Evolutionary conservation across 2,888 invertebrate genomes (phyloP).

Genomic region (Uropetala carovei): DNA sequence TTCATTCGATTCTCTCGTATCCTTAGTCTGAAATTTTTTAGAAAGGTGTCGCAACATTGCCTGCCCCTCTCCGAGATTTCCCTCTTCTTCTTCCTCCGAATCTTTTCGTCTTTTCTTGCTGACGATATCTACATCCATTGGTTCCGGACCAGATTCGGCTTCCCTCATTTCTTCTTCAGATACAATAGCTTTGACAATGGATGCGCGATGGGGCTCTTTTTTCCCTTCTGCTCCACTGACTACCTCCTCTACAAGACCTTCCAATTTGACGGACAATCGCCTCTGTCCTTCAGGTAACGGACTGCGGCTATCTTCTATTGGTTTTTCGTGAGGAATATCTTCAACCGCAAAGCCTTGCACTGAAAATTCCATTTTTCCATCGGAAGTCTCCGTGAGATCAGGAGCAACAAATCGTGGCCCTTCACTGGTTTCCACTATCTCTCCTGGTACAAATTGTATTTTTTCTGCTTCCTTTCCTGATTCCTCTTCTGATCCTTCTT

Average conservation of each 20-base stretch:
- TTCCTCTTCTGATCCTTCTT: neutral
- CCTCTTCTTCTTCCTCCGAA: slow-evolving; percentile 3
- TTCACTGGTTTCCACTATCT: slow-evolving; percentile 77
- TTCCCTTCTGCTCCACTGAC: neutral
- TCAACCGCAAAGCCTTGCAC: slow-evolving; percentile 82
- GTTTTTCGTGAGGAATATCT: neutral
- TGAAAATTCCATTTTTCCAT: slow-evolving; percentile 81
- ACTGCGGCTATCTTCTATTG: neutral
- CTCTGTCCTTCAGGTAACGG: slow-evolving; percentile 22
- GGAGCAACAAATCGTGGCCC: slow-evolving; percentile 83
- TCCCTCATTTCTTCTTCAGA: slow-evolving; percentile 39
- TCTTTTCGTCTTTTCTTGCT: slow-evolving; percentile 50
- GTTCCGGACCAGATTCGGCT: neutral
- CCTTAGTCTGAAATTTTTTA: slow-evolving; percentile 49
- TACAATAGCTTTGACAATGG: slow-evolving; percentile 34
- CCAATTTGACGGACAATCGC: slow-evolving; percentile 30
- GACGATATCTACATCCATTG: neutral
- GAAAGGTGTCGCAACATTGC: slow-evolving; percentile 24
- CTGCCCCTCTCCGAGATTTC: slow-evolving; percentile 6
- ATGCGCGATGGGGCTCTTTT: neutral
- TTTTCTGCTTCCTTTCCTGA: slow-evolving; percentile 74
- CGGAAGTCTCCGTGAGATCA: slow-evolving; percentile 81
- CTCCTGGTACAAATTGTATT: slow-evolving; percentile 76
- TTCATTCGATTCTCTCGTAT: neutral
- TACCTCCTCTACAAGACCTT: slow-evolving; percentile 42